These are phyloP conservation scores for Pitangus sulphuratus DNA, from an alignment of 2,797 vertebrate species.

Conservation along the genomic window DNA sequence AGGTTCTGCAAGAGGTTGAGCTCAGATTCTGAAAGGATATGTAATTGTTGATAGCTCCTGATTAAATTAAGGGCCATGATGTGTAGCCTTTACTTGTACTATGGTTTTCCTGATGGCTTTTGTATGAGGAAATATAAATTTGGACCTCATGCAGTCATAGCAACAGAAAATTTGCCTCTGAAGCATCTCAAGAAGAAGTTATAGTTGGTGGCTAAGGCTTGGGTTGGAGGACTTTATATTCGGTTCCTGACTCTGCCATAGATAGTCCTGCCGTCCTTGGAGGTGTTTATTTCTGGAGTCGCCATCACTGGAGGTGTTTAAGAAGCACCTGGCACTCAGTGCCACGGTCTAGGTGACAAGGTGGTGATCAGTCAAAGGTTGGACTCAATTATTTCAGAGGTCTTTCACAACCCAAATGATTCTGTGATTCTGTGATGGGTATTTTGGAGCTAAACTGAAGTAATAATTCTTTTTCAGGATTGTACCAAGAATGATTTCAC, in stretches of 20 bases:
- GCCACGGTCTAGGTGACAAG: neutral
- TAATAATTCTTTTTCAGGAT: neutral
- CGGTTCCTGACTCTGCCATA: neutral
- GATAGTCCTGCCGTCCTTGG: neutral
- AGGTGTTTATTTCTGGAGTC: neutral
- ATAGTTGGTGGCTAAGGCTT: neutral
- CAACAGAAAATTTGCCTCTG: neutral
- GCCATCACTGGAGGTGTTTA: neutral
- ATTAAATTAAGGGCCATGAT: neutral
- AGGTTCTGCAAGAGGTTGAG: neutral
- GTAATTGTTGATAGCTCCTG: neutral
- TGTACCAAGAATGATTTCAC: neutral
- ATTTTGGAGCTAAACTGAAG: neutral
- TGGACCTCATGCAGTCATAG: neutral
- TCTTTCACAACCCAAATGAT: neutral
- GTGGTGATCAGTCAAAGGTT: neutral
- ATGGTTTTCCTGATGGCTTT: neutral
- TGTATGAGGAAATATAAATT: neutral
- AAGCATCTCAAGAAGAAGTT: neutral
- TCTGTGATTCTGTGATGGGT: neutral
- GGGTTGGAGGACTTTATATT: neutral
- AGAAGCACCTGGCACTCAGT: neutral
- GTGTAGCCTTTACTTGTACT: neutral
- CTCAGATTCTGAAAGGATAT: neutral
- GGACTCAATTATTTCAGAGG: neutral